Evolutionary conservation across 1,140 invertebrate genomes (phyloP), one percentile per base, ranked within the genome.

Genomic region (Leguminivora glycinivorella): DNA sequence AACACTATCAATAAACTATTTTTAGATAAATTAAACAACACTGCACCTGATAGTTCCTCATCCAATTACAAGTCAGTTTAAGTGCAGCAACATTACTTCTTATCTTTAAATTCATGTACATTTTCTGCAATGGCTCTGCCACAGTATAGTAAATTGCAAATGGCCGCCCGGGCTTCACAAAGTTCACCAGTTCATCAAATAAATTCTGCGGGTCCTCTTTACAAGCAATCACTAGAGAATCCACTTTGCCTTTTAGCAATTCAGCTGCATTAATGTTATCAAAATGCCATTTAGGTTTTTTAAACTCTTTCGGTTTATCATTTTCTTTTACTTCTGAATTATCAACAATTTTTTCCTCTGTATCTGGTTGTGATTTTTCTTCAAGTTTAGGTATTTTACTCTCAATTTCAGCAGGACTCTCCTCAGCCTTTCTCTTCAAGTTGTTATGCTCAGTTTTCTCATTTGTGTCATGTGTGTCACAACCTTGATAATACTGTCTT

Each of bases 1-100:
- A 69, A n/a, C 6, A 69, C 2, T 43, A 68, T 68, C 17, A 67
- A 31, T 69, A n/a, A n/a, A 52, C 26, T 25, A 4, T 69, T 40
- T 40, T 6, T 25, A 60, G 25, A 12, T 58, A 14, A 31, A 43
- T 43, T 43, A n/a, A 22, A 52, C 9, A n/a, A 47, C 6, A 47
- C n/a, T 47, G n/a, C 40, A 99, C 95, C 93, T 99, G 98, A 93
- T 98, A 98, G 67, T 95, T 94, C 75, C 98, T 93, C 79, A 98
- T 91, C 94, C 98, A 99, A 78, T 96, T 98, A 60, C 96, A 96
- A 43, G 95, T 95, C 1, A 99, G 83, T 85, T 94, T 94, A 26
- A 98, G 82, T 81, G 95, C 95, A 17, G 96, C 93, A 9, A 97
- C 94, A 84, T 95, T 93, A 17, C 92, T 93, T 12, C 92, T 85